Evolutionary conservation across 2,797 vertebrate species (phyloP), one percentile per base, ranked within the genome.

Genomic region (Peromyscus nudipes): DNA sequence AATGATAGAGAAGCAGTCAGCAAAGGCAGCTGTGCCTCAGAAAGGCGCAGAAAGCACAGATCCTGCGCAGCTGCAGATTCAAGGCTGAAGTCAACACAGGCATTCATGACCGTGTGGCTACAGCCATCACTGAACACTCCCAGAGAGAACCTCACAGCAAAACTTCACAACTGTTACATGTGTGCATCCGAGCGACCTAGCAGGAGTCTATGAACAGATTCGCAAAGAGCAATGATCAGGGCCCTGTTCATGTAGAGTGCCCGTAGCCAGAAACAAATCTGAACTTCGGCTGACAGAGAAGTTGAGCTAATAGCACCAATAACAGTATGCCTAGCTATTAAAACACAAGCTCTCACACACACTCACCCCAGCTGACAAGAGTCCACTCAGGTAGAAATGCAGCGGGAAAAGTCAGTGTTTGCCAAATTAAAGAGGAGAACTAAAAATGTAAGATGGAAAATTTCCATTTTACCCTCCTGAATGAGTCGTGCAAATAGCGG

Each of bases 391-490:
- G 79, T 83, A 97, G 83, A 96, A 97, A 97, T 86, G 67, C 96
- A 92, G 49, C 89, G 96, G 97, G 96, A 97, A 98, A 98, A 95
- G 86, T 97, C 52, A 82, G 43, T 77, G 91, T 97, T 97, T 97
- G 97, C 96, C 97, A 97, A 87, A 87, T 94, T 96, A 83, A 97
- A 97, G 91, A 97, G 73, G 73, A 62, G 89, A 96, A 95, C 79
- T 92, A 67, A 96, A 95, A 88, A 94, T 96, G 89, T 95, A 96
- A 80, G 69, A 91, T 96, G 96, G 95, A 98, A 97, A 97, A 12
- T 97, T 97, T 97, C 91, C 95, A 97, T 92, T 96, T 97, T 86
- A 91, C 92, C 89, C 97, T 97, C 79, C 89, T 84, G 90, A 88
- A 60, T 21, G 52, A 98, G 57, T 75, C 90, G 60, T 60, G 93